Evolutionary conservation across 2,113 vertebrate genomes (phyloP), one percentile per base, ranked within the genome.

Genomic region (Pangasianodon gigas): DNA sequence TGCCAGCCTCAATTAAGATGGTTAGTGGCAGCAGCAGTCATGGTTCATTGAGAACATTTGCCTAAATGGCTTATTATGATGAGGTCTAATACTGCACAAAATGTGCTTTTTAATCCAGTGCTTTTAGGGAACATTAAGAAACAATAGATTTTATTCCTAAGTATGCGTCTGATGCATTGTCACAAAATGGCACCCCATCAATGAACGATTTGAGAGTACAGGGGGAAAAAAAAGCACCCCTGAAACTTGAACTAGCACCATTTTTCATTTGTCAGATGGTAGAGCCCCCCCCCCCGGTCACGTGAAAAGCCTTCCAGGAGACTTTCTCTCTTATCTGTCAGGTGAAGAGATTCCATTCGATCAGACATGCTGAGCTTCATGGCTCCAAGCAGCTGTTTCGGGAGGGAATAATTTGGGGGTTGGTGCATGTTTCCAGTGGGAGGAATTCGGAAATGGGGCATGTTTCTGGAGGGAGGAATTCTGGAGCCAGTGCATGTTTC

Each of bases 341-440:
- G 89, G 87, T 92, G 88, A 84, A 29, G 90, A 90, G 90, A 92
- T 91, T 92, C 79, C 88, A 80, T 44, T 52, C 46, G 84, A 92
- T 92, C 84, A 65, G 86, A 85, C 71, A 77, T 69, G 52, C 84
- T 44, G 77, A 80, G 21, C 21, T 60, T 65, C 85, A 84, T 85
- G 85, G 81, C 77, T 79, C 60, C 58, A 86, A 84, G 52, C 79
- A 48, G 75, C 84, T 82, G n/a, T 88, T 90, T 87, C 48, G 6
- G 19, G 32, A 82, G 29, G 56, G 75, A 86, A 79, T 29, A 77
- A 62, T 88, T 87, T 83, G 88, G 83, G 85, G 84, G 6, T 44
- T 41, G 67, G 65, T 52, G 67, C 67, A 37, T 56, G 67, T 54
- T 83, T 69, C 21, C 81, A 37, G 21, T 41, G 62, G 14, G 60